A percentile compares a stretch with the other conserved stretches of the same genome.
Evolutionary conservation across 2,888 invertebrate genomes (phyloP).

Genomic region (Acrobasis suavella): DNA sequence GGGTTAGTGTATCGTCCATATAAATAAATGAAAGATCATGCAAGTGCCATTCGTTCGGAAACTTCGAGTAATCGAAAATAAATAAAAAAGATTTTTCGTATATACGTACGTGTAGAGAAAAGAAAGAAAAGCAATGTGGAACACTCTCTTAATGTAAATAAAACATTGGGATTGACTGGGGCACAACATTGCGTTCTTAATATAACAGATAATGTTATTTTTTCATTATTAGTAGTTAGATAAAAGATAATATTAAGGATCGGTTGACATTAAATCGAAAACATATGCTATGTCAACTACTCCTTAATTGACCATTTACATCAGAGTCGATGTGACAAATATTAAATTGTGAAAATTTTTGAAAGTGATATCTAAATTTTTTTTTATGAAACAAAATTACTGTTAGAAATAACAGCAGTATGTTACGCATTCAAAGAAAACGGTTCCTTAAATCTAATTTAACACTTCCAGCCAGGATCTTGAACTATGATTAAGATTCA

Average conservation of each 20-base stretch:
- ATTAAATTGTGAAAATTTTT: too few relatives aligned
- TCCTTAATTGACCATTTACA: conserved; percentile 14
- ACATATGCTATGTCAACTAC: conserved; percentile 23
- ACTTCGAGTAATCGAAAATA: conserved; percentile 41
- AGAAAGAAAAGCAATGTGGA: conserved; percentile 66
- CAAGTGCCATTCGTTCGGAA: conserved; percentile 56
- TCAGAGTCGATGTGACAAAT: not conserved
- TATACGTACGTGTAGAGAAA: conserved; percentile 57
- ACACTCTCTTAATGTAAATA: conserved; percentile 70
- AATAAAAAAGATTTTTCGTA: conserved; percentile 41
- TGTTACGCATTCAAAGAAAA: too few relatives aligned
- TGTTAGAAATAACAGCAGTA: too few relatives aligned
- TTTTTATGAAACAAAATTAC: too few relatives aligned
- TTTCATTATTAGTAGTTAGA: conserved; percentile 30
- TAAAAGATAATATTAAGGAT: conserved; percentile 29
- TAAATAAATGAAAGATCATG: conserved; percentile 57
- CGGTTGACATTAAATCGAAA: conserved; percentile 35
- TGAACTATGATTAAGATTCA: too few relatives aligned
- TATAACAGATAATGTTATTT: conserved; percentile 47
- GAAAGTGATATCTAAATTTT: too few relatives aligned
- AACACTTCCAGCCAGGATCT: too few relatives aligned
- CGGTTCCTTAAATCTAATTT: too few relatives aligned
- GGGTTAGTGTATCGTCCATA: conserved; percentile 27
- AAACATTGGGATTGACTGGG: conserved; percentile 86
- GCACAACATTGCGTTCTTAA: conserved; percentile 90